Percentiles rank a stretch among this genome's conserved stretches.
Evolutionary conservation across 2,888 invertebrate species (phyloP).

Genomic region (Lymantria monacha): DNA sequence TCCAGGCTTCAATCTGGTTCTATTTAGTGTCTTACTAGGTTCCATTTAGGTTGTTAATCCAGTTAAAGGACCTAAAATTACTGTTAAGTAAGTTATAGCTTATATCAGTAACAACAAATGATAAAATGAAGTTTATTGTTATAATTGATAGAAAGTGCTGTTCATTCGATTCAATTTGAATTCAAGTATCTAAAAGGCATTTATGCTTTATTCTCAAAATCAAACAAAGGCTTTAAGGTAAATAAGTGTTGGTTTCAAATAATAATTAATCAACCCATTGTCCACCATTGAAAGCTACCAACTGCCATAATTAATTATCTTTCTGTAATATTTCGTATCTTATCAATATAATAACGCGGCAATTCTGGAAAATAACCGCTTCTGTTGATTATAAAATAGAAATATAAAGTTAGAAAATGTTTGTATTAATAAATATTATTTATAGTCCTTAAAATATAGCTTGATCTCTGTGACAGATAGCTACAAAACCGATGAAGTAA

Average conservation of each 20-base stretch:
- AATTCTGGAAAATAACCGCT: neutral
- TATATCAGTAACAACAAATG: neutral
- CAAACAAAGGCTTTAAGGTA: neutral
- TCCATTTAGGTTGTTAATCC: too few relatives aligned
- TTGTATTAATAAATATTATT: too few relatives aligned
- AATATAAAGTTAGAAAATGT: too few relatives aligned
- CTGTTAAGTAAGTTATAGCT: too few relatives aligned
- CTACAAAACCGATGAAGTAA: too few relatives aligned
- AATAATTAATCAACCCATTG: constrained; percentile 4
- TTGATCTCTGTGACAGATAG: too few relatives aligned
- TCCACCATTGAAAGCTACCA: neutral
- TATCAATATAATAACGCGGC: neutral
- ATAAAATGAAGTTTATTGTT: neutral
- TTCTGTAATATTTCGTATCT: neutral
- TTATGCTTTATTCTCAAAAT: neutral
- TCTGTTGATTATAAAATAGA: too few relatives aligned
- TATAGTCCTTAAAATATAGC: too few relatives aligned
- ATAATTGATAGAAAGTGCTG: neutral
- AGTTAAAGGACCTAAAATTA: too few relatives aligned
- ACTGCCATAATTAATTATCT: neutral
- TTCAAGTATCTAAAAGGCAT: neutral
- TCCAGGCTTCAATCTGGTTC: too few relatives aligned
- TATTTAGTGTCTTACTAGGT: too few relatives aligned
- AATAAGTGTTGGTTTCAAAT: neutral
- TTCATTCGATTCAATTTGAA: neutral